phyloP scores from a whole-genome alignment of 2,113 vertebrate genomes.

The Chaenogobius annularis region DNA sequence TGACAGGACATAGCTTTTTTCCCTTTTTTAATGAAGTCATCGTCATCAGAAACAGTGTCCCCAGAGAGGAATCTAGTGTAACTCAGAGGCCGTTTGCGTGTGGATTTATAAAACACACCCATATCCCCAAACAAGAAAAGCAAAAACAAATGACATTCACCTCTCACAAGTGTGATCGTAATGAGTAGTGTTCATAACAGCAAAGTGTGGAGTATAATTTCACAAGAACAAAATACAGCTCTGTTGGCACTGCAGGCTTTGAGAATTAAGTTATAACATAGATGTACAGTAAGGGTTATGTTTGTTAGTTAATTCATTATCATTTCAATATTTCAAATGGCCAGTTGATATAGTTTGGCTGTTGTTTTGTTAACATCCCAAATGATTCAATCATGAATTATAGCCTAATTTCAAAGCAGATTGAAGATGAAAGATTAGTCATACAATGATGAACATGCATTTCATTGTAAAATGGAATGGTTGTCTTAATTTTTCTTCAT shows the following conservation, averaged over 20 bases:
- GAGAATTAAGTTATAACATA: neutral
- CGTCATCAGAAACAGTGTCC: constrained; percentile 47
- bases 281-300: neutral
- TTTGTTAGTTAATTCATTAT: neutral
- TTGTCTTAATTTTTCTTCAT: constrained; percentile 10
- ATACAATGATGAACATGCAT: neutral
- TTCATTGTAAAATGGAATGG: neutral
- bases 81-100: constrained; percentile 36
- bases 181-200: constrained; percentile 18
- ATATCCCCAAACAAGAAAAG: constrained; percentile 5
- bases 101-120: constrained; percentile 8
- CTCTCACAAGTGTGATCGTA: neutral
- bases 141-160: constrained; percentile 24
- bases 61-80: constrained; percentile 52
- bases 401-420: neutral
- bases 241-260: constrained; percentile 18
- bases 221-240: constrained; percentile 11
- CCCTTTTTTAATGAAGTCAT: constrained; percentile 29
- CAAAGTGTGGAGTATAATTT: constrained; percentile 40
- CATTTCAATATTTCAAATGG: neutral
- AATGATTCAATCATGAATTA: neutral
- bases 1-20: constrained; percentile 1
- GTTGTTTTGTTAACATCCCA: neutral
- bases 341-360: neutral
- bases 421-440: neutral